Conservation (phyloP, 2,797 vertebrate species). For the Crossoptilon crossoptilon region DNA sequence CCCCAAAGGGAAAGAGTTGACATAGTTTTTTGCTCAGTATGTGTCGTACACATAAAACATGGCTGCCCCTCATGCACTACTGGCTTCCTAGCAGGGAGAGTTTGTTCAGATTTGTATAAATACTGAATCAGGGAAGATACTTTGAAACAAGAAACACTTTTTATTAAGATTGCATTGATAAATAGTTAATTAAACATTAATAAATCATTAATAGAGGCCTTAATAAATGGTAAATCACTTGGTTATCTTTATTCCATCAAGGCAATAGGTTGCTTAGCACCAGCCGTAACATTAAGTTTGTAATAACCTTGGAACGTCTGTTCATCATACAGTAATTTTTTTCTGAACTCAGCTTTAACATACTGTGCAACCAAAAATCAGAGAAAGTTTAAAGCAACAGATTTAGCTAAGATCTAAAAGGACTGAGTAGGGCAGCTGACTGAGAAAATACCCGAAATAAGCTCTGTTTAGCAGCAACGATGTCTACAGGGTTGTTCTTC, state of each 20-base stretch:
- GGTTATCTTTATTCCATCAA: slow-evolving; percentile 37
- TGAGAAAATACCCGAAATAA: background rate
- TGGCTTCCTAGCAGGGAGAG: background rate
- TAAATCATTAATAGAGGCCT: slow-evolving; percentile 54
- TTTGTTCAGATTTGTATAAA: slow-evolving; percentile 30
- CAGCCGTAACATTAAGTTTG: slow-evolving; percentile 10
- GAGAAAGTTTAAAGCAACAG: background rate
- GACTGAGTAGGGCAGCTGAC: background rate
- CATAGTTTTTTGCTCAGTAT: slow-evolving; percentile 10
- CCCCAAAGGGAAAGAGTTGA: background rate
- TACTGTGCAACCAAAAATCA: background rate
- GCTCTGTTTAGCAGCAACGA: background rate
- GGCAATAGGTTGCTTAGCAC: slow-evolving; percentile 32
- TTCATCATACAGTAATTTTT: background rate
- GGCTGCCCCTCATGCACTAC: background rate
- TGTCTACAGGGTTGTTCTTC: background rate
- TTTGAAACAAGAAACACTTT: slow-evolving; percentile 18
- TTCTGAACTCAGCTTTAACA: background rate
- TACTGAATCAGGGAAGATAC: slow-evolving; percentile 17
- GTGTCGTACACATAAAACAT: background rate
- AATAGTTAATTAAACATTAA: slow-evolving; percentile 67
- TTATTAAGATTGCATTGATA: slow-evolving; percentile 50
- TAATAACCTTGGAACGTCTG: slow-evolving; percentile 33
- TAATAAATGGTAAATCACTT: slow-evolving; percentile 64
- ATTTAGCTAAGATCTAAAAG: background rate